These are phyloP conservation scores for Myotis pilosus DNA, from an alignment of 2,797 vertebrate genomes.

Conservation along the genomic window DNA sequence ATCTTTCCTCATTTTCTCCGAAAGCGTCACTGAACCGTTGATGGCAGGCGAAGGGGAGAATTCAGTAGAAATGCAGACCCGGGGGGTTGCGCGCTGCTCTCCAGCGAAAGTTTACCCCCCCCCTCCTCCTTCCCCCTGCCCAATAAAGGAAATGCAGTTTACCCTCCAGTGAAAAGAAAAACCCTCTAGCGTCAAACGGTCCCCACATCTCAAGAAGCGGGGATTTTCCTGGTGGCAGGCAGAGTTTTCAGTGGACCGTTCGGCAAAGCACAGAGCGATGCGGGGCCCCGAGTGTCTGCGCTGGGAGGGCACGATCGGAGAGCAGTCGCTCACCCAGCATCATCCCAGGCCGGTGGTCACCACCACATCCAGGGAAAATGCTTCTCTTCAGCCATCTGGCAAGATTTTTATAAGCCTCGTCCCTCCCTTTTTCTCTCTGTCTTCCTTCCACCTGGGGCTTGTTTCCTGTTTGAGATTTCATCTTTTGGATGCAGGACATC, in stretches of 20 bases:
- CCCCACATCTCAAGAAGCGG: neutral
- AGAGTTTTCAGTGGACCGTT: constrained; percentile 18
- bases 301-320: neutral
- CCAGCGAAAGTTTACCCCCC: neutral
- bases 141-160: neutral
- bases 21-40: neutral
- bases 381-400: neutral
- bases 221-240: constrained; percentile 34
- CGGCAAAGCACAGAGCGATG: neutral
- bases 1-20: neutral
- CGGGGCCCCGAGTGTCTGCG: neutral
- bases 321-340: neutral
- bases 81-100: neutral
- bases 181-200: neutral
- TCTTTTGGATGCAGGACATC: constrained; percentile 14
- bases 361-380: neutral
- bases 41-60: neutral
- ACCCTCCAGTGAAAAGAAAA: neutral
- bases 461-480: constrained; percentile 6
- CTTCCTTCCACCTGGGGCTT: constrained; percentile 21
- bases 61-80: neutral
- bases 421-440: neutral
- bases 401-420: neutral
- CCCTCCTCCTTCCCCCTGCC: too few relatives aligned
- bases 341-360: neutral